Evolutionary conservation across 2,113 vertebrate genomes (phyloP), one percentile per base, ranked within the genome.

Genomic region (Bombycilla garrulus): DNA sequence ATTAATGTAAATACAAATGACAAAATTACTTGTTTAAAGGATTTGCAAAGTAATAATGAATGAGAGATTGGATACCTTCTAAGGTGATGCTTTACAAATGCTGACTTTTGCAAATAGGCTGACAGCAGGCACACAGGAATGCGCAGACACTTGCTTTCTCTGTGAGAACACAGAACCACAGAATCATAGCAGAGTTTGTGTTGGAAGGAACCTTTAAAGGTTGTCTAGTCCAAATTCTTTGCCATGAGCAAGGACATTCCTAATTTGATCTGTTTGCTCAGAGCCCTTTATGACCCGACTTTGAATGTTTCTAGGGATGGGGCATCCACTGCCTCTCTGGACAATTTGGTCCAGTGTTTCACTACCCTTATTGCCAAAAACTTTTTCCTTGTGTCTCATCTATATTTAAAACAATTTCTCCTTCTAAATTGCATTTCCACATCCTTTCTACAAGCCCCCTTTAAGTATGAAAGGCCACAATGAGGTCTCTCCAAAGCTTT

Each of bases 11-110:
- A 92, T 86, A 86, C 5, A 45, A 79, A 71, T 81, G 48, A 44
- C 8, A 78, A 67, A 74, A 85, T 93, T 74, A 74, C 47, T 94
- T 92, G 45, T 84, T 78, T 78, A 82, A 94, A 88, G 64, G 51
- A 91, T 93, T 90, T 94, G 31, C 12, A 12, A 65, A 85, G 65
- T 64, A 79, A 33, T 65, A 74, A 65, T 61, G 40, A 71, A 70
- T 79, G 29, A 48, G 51, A 80, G 40, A 77, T 58, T 65, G 45
- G 25, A 33, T 64, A 22, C 36, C 20, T 93, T 93, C 64, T 79
- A 24, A 61, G 25, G 29, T 54, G 44, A 24, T 79, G 11, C 24
- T 48, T 14, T 66, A 5, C 56, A 70, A 70, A 66, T 40, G 18
- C 77, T 79, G 48, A 45, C 54, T 92, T 95, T 86, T 57, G 62